These are phyloP conservation scores for Leptopilina syphax DNA, from an alignment of 2,888 invertebrate genomes.

Conservation along the genomic window DNA sequence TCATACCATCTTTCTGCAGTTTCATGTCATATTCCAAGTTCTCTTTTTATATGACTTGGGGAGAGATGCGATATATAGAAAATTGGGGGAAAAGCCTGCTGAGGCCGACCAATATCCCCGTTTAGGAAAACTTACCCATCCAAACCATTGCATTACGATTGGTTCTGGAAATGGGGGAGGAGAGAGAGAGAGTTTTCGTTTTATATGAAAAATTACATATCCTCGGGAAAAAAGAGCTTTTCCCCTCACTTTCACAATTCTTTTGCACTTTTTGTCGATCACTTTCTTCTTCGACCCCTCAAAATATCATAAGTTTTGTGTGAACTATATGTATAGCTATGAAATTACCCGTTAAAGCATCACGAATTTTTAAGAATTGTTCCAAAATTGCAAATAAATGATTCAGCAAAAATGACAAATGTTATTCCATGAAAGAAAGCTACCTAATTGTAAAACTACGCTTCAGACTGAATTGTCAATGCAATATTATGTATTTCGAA, in stretches of 20 bases:
- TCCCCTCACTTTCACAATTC: not conserved
- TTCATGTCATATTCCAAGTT: constrained; percentile 44
- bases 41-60: not conserved
- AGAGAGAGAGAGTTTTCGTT: not conserved
- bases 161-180: not conserved
- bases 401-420: too few species aligned
- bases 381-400: too few species aligned
- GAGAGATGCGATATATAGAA: not conserved
- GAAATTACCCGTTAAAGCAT: not conserved
- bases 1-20: constrained; percentile 33
- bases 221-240: not conserved
- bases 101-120: constrained; percentile 19
- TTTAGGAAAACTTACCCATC: constrained; percentile 31
- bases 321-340: not conserved
- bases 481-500: too few species aligned
- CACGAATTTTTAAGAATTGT: too few species aligned
- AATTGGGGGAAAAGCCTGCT: not conserved
- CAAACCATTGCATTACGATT: constrained; percentile 31
- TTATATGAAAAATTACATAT: constrained; percentile 28
- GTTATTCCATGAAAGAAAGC: too few species aligned
- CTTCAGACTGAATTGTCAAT: too few species aligned
- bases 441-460: too few species aligned
- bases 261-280: not conserved
- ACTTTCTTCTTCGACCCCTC: not conserved
- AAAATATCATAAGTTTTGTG: not conserved